Evolutionary conservation across 2,113 vertebrate genomes (phyloP), one percentile per base, ranked within the genome.

Genomic region (Rana temporaria): DNA sequence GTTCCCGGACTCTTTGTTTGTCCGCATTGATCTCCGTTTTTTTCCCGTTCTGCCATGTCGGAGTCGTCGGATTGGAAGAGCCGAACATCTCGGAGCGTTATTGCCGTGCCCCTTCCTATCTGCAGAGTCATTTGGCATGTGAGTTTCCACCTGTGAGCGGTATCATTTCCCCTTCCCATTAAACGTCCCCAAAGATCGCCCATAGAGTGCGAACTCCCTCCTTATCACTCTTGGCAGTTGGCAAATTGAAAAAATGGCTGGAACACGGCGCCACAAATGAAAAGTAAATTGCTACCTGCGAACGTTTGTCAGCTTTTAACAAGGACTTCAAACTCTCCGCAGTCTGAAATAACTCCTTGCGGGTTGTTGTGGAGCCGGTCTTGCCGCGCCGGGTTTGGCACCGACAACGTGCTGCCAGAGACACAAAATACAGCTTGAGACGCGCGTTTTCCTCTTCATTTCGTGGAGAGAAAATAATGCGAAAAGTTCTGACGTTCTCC

Each of bases 241-340:
- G 80, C 80, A 82, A 82, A 82, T 82, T 82, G 80, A 82, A 82
- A 75, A 71, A 82, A 60, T 60, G 80, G 70, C 80, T 82, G 80
- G 70, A 75, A 82, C 80, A 82, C 70, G 59, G 80, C 63, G 68
- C 60, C 80, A 75, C 71, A 82, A 82, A 82, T 82, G 80, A 82
- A 82, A 82, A 82, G 80, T 75, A 82, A 82, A 82, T 82, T 82
- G 80, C 70, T 82, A 75, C 80, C 80, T 82, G 80, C 71, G 48
- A 82, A 74, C 71, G 67, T 82, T 82, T 82, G 80, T 82, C 80
- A 75, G 80, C 60, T 82, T 82, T 75, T 82, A 82, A 82, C 70
- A 82, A 82, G 69, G 62, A 56, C 80, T 82, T 82, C 80, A 75
- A 75, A 82, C 57, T 82, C 80, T 75, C 70, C 48, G 62, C 71